phyloP scores from a whole-genome alignment of 2,888 invertebrate species.

The Leucania comma region DNA sequence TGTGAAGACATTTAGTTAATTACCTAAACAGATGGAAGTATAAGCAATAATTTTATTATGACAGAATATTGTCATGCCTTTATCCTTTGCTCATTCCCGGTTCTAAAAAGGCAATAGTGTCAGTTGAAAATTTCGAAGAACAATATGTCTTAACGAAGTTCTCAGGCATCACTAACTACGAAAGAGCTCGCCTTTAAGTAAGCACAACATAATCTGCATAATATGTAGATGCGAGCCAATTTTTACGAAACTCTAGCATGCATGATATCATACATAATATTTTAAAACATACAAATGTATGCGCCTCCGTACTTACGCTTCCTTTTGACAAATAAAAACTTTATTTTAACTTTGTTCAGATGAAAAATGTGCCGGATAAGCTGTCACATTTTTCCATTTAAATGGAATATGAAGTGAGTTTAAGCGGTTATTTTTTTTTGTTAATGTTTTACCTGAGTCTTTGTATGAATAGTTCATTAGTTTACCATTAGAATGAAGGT shows the following conservation, averaged over 20 bases:
- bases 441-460: background rate
- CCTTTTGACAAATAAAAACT: slow-evolving; percentile 56
- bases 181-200: slow-evolving; percentile 56
- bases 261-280: slow-evolving; percentile 66
- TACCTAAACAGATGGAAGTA: too few relatives aligned
- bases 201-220: slow-evolving; percentile 78
- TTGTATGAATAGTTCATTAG: too few relatives aligned
- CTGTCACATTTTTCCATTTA: slow-evolving; percentile 57
- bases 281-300: slow-evolving; percentile 71
- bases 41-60: too few relatives aligned
- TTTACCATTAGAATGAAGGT: too few relatives aligned
- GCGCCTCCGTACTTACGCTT: slow-evolving; percentile 60
- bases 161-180: background rate
- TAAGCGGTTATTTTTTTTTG: background rate
- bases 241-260: slow-evolving; percentile 68
- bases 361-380: slow-evolving; percentile 60
- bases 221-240: slow-evolving; percentile 79
- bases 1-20: too few relatives aligned
- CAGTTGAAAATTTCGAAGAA: background rate
- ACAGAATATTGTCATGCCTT: too few relatives aligned
- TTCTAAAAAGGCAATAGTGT: background rate
- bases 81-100: background rate
- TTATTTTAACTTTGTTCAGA: slow-evolving; percentile 46
- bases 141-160: background rate
- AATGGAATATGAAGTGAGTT: slow-evolving; percentile 31